Evolutionary conservation across 2,888 invertebrate genomes (phyloP), one percentile per base, ranked within the genome.

Genomic region (Lasioglossum malachurum): DNA sequence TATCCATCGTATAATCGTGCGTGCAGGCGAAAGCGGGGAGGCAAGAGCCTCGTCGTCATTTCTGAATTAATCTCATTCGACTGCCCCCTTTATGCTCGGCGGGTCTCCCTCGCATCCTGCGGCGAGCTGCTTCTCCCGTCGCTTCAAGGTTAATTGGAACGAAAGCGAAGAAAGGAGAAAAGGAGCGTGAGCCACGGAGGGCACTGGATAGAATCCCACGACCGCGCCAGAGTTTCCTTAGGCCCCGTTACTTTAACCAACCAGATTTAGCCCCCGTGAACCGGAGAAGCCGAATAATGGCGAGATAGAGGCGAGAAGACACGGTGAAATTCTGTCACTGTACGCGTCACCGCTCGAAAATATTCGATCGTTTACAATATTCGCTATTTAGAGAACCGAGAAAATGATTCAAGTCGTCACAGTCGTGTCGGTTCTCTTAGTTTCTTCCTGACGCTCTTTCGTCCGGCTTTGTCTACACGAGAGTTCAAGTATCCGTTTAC

Each of bases 11-110:
- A 88, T 88, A 87, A 84, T 78, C 82, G 89, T 85, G 87, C 84
- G 86, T 87, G 84, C 77, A 73, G 64, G 64, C 64, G 31, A 64
- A 64, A 64, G 64, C 31, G 31, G 31, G 87, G 86, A 89, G 86
- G 88, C 84, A 89, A 90, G 88, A 90, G 89, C 87, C 90, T 88
- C 90, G 85, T 89, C 91, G 90, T 92, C 91, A 88, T 93, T 93
- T 92, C 91, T 92, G 93, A 94, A 94, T 94, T 94, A 94, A 94
- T 94, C 92, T 93, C 93, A 93, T 93, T 94, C 93, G 93, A 93
- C 93, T 92, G 93, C 92, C 91, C 91, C 92, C 93, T 93, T 94
- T 94, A 92, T 93, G 84, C 78, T 78, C 35, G 41, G 31, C 71
- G 67, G 84, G 78, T 89, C 92, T 83, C 89, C 88, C 90, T 91